Evolutionary conservation across 2,113 vertebrate species (phyloP).

Genomic region (Danionella cerebrum): DNA sequence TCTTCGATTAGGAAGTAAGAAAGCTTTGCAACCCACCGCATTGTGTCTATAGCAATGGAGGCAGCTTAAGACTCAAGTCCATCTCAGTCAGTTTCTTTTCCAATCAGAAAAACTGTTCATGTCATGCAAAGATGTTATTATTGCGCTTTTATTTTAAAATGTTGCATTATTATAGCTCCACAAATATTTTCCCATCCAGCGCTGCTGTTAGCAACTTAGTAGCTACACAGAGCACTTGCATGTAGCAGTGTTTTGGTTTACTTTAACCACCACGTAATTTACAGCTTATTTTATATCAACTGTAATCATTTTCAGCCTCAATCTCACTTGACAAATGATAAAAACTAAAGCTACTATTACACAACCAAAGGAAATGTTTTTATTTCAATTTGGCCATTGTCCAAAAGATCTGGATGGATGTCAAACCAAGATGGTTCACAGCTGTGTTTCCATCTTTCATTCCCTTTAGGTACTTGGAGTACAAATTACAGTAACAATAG

Average conservation of each 20-base stretch:
- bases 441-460: slow-evolving; percentile 73
- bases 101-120: not conserved
- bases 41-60: slow-evolving; percentile 10
- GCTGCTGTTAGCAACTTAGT: too few species aligned
- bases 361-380: slow-evolving; percentile 81
- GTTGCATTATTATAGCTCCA: too few species aligned
- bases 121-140: too few species aligned
- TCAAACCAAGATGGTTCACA: slow-evolving; percentile 75
- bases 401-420: slow-evolving; percentile 72
- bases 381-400: slow-evolving; percentile 74
- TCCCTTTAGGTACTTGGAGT: slow-evolving; percentile 67
- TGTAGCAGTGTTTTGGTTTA: not conserved
- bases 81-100: not conserved
- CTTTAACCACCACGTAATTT: slow-evolving; percentile 7
- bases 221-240: too few species aligned
- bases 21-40: too few species aligned
- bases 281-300: not conserved
- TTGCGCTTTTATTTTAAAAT: too few species aligned
- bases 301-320: not conserved
- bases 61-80: not conserved
- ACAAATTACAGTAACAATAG: slow-evolving; percentile 68
- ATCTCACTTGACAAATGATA: slow-evolving; percentile 16
- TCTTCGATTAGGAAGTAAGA: too few species aligned
- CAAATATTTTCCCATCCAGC: too few species aligned
- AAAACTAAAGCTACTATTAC: slow-evolving; percentile 67